Evolutionary conservation across 2,888 invertebrate species (phyloP), one percentile per base, ranked within the genome.

Genomic region (Rhopalosiphum nymphaeae): DNA sequence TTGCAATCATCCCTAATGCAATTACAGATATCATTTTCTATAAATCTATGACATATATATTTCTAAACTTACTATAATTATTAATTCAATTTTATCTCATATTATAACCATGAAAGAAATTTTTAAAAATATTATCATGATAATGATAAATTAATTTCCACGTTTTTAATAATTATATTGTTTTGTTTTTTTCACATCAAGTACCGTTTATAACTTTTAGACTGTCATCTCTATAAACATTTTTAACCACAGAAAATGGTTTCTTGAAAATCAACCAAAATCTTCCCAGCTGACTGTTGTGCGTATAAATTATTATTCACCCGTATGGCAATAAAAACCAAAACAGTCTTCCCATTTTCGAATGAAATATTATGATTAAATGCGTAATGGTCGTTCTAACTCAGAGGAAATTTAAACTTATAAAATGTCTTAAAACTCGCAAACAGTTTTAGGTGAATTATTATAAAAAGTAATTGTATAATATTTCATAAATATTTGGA

Each of bases 361-460:
- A 89, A 93, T 89, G 67, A 93, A 89, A 89, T 93, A 89, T 89
- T 89, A 88, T 78, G 93, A 93, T 93, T 93, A 93, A 89, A 93
- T 89, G 78, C 78, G n/a, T 89, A 78, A 89, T 25, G 57, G 84
- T 91, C 16, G 92, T 90, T 89, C 16, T 46, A 46, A 49, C 87
- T 49, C 29, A n/a, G 11, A 56, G 36, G 36, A 36, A 56, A 56
- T 56, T 56, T 42, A 91, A 67, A 91, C 90, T 49, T 91, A 89
- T 87, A 91, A 91, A 78, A 67, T n/a, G 36, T 91, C 49, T 91
- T 36, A 36, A 49, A 61, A 91, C 49, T 89, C 44, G 61, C 29
- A 89, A 91, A 91, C 26, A 49, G 49, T 91, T 67, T 89, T 67
- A 91, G 25, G 36, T 91, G 42, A 89, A 89, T 61, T 46, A 89